These are phyloP conservation scores for Cephus pygmeus DNA, from an alignment of 2,888 invertebrate genomes.

Conservation along the genomic window DNA sequence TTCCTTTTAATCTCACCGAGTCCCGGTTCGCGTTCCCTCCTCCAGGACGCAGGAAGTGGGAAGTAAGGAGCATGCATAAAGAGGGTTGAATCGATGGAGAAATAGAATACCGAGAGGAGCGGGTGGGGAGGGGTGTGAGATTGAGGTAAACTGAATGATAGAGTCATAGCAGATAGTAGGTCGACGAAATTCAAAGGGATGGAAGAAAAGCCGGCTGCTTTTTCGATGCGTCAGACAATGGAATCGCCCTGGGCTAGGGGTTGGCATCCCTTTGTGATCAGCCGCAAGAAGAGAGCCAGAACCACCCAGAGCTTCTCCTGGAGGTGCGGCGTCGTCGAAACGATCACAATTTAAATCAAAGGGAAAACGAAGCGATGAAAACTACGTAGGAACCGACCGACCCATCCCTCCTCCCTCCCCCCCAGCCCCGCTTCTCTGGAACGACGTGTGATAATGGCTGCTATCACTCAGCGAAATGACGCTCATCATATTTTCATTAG, in stretches of 20 bases:
- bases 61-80: not conserved
- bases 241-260: constrained; percentile 11
- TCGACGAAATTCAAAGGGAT: not conserved
- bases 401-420: no score
- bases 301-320: not conserved
- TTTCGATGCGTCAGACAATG: constrained; percentile 19
- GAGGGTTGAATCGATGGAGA: not conserved
- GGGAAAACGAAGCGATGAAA: constrained; percentile 24
- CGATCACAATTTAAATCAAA: constrained; percentile 45
- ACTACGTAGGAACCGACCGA: not conserved
- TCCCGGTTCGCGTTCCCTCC: not conserved
- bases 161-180: not conserved
- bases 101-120: not conserved
- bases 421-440: constrained; percentile 26
- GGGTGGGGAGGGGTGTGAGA: not conserved
- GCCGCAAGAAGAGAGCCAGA: not conserved
- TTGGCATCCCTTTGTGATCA: constrained; percentile 17
- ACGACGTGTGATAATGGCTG: constrained; percentile 43
- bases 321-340: constrained; percentile 17
- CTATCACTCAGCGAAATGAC: constrained; percentile 44
- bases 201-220: not conserved
- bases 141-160: not conserved
- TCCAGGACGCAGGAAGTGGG: not conserved
- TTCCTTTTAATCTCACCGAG: not conserved
- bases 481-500: constrained; percentile 50